phyloP scores from a whole-genome alignment of 2,797 vertebrate species.

The Brachyalestes nurse region DNA sequence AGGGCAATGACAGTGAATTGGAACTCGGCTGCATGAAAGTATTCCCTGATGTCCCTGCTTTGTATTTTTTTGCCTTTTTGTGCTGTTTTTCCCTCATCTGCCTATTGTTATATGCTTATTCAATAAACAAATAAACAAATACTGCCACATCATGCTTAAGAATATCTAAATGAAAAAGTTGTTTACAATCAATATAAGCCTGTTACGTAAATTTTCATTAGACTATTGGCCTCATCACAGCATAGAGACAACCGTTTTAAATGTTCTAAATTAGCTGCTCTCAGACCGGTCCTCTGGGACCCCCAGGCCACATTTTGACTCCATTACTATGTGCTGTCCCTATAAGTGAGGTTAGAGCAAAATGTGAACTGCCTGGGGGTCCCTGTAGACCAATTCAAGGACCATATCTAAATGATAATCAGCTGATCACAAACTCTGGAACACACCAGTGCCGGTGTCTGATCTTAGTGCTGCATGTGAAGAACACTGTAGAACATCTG shows the following conservation, averaged over 20 bases:
- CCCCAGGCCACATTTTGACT: too few relatives aligned
- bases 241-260: background rate
- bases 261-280: background rate
- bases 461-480: background rate
- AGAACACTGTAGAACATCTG: background rate
- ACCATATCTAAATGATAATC: background rate
- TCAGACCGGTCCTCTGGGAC: too few relatives aligned
- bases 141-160: background rate
- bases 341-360: too few relatives aligned
- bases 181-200: too few relatives aligned
- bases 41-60: slow-evolving; percentile 60
- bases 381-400: too few relatives aligned
- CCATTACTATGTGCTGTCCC: too few relatives aligned
- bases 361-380: too few relatives aligned
- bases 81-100: slow-evolving; percentile 10
- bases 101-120: background rate
- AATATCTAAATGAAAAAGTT: background rate
- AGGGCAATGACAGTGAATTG: slow-evolving; percentile 73
- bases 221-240: background rate
- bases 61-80: slow-evolving; percentile 52
- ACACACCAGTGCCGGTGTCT: background rate
- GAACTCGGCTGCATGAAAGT: slow-evolving; percentile 68
- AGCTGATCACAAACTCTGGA: background rate
- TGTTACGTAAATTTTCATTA: background rate
- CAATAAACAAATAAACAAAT: background rate